These are phyloP conservation scores for Enteromius afrohamiltoni DNA, from an alignment of 2,797 vertebrate genomes.

Conservation along the genomic window DNA sequence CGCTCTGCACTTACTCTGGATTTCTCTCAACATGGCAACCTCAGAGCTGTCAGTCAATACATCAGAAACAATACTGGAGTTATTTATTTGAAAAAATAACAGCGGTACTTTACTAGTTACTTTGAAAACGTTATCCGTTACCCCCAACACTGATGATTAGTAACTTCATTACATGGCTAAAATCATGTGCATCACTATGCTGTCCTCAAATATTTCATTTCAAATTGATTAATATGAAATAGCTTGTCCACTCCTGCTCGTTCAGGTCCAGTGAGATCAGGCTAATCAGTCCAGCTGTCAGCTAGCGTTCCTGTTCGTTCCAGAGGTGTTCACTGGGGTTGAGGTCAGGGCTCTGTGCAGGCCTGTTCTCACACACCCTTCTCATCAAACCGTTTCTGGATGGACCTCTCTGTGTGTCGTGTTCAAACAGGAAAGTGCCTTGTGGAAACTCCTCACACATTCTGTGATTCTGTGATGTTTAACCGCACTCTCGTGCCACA, in stretches of 20 bases:
- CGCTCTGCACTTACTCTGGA: too few species aligned
- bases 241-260: background rate
- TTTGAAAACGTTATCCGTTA: too few species aligned
- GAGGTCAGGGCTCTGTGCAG: conserved; percentile 11
- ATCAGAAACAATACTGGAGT: too few species aligned
- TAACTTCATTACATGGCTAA: background rate
- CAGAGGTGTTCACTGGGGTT: background rate
- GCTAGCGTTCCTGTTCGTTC: background rate
- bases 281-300: background rate
- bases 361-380: background rate
- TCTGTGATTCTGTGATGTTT: background rate
- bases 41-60: too few species aligned
- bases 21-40: too few species aligned
- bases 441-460: background rate
- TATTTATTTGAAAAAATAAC: too few species aligned
- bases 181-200: background rate
- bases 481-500: background rate
- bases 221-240: background rate
- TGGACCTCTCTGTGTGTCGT: background rate
- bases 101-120: background rate
- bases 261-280: background rate
- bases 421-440: background rate
- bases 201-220: background rate
- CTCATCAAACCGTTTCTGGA: background rate
- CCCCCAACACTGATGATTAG: background rate